Conservation (phyloP, 2,888 invertebrate genomes). For the Germaria angustata region DNA sequence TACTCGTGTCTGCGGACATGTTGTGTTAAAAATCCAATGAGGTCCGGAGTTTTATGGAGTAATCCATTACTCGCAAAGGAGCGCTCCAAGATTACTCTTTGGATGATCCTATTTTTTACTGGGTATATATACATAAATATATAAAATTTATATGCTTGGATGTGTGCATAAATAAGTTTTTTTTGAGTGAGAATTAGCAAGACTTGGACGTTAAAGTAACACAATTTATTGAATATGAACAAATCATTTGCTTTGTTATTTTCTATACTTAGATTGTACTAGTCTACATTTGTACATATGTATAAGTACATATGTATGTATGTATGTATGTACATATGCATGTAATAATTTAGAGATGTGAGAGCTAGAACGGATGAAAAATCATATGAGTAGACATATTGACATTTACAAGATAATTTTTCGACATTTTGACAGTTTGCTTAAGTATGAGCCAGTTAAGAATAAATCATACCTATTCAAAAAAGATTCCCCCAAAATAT, state of each 20-base stretch:
- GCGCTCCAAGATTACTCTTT: too few species aligned
- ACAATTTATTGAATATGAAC: conserved; percentile 33
- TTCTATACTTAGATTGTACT: neutral
- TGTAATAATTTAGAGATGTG: neutral
- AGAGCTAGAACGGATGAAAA: neutral
- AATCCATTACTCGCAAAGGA: too few species aligned
- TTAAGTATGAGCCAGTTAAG: neutral
- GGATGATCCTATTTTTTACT: too few species aligned
- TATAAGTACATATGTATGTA: neutral
- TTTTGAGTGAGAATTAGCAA: conserved; percentile 45
- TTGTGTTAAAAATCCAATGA: too few species aligned
- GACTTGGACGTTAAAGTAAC: conserved; percentile 12
- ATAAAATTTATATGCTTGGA: too few species aligned
- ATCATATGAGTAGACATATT: neutral
- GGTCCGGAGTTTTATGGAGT: too few species aligned
- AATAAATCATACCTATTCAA: too few species aligned
- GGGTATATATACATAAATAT: neutral
- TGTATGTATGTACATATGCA: too few species aligned
- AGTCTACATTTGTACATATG: neutral
- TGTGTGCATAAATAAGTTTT: conserved; percentile 8
- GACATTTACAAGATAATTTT: conserved; percentile 28
- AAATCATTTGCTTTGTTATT: conserved; percentile 52
- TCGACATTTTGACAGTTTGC: conserved; percentile 35
- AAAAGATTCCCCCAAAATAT: neutral
- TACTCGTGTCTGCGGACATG: too few species aligned